Conservation (phyloP, 1,140 invertebrate genomes). For the Metaphire vulgaris region DNA sequence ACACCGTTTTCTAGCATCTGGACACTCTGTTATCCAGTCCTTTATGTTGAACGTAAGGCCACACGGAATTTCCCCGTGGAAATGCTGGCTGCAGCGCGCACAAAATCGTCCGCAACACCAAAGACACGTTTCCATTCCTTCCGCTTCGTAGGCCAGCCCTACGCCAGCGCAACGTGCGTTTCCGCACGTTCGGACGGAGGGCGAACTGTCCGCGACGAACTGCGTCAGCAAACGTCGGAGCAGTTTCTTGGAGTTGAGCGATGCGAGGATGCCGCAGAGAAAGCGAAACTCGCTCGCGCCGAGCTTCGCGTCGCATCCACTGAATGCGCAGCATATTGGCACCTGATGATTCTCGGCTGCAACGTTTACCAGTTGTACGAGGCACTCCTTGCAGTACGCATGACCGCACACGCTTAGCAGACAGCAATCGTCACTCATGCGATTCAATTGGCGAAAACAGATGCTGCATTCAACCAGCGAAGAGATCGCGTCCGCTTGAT, state of each 20-base stretch:
- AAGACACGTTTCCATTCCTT: background rate
- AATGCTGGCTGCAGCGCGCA: background rate
- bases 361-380: background rate
- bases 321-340: background rate
- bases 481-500: background rate
- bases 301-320: background rate
- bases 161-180: background rate
- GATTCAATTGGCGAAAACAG: background rate
- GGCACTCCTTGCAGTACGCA: background rate
- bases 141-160: background rate
- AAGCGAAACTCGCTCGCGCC: background rate
- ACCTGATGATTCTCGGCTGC: background rate
- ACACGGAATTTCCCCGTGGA: background rate
- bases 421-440: background rate
- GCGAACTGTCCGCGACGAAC: background rate
- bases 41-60: background rate
- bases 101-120: background rate
- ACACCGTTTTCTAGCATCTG: background rate
- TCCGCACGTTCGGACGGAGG: background rate
- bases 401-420: background rate
- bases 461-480: background rate
- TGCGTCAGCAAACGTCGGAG: background rate
- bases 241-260: background rate
- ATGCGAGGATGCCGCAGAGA: background rate
- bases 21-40: background rate